Evolutionary conservation across 2,888 invertebrate species (phyloP).

Genomic region (Epinotia brunnichana): DNA sequence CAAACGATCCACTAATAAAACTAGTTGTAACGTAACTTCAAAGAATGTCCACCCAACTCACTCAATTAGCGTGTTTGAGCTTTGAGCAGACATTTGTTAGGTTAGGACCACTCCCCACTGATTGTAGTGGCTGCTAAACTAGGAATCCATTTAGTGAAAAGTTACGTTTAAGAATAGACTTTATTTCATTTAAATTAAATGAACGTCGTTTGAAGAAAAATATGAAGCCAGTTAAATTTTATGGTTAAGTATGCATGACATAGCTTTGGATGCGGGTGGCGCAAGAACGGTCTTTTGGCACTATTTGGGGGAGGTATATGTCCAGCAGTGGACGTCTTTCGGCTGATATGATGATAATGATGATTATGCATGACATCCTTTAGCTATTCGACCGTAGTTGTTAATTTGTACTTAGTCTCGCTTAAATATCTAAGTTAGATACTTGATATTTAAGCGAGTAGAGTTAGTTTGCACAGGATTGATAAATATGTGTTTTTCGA

Average conservation of each 20-base stretch:
- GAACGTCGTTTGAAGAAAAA: no score
- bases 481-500: no score
- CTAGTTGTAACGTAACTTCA: conserved; percentile 14
- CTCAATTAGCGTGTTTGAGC: conserved; percentile 15
- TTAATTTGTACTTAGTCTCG: neutral
- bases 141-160: neutral
- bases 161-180: neutral
- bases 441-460: no score
- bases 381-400: neutral
- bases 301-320: no score
- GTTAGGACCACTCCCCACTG: conserved; percentile 2
- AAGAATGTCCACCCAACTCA: neutral
- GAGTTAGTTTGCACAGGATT: no score
- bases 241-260: no score
- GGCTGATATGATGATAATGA: no score
- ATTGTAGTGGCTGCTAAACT: neutral
- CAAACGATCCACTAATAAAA: neutral
- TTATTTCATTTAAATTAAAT: neutral
- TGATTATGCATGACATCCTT: conserved; percentile 5
- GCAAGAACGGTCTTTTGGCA: no score
- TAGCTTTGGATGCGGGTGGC: no score
- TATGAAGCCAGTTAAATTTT: no score
- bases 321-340: no score
- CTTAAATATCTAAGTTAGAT: conserved; percentile 7
- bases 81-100: conserved; percentile 7